Evolutionary conservation across 2,113 vertebrate species (phyloP).

Genomic region (Hippocampus abdominalis): DNA sequence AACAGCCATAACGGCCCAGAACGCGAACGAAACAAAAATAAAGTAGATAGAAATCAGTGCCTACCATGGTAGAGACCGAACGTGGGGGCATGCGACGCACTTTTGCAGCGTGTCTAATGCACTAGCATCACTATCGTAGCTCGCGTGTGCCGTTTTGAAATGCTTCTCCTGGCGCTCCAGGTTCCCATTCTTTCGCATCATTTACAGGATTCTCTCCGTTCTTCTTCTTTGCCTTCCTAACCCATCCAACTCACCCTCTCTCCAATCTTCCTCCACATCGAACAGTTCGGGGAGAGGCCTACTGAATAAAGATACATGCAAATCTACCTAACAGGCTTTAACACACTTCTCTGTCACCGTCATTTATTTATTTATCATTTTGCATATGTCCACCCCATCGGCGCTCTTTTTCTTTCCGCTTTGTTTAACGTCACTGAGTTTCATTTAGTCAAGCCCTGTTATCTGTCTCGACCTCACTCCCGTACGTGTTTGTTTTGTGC

Average conservation of each 20-base stretch:
- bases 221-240: constrained; percentile 15
- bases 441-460: neutral
- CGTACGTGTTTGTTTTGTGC: neutral
- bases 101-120: too few relatives aligned
- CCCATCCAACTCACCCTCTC: constrained; percentile 16
- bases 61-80: too few relatives aligned
- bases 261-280: constrained; percentile 28
- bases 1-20: too few relatives aligned
- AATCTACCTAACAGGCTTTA: constrained; percentile 49
- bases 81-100: too few relatives aligned
- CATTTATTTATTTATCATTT: constrained; percentile 12
- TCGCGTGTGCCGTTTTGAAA: too few relatives aligned
- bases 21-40: too few relatives aligned
- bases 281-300: constrained; percentile 24
- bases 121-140: too few relatives aligned
- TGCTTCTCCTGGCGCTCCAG: too few relatives aligned
- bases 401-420: constrained; percentile 2
- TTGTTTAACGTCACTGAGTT: constrained; percentile 15
- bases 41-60: too few relatives aligned
- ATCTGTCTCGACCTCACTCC: neutral
- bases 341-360: constrained; percentile 34
- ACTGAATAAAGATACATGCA: constrained; percentile 50
- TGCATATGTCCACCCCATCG: constrained; percentile 13
- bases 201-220: neutral
- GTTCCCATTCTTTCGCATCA: too few relatives aligned